Conservation (phyloP, 1,140 invertebrate species). For the Dreissena polymorpha region DNA sequence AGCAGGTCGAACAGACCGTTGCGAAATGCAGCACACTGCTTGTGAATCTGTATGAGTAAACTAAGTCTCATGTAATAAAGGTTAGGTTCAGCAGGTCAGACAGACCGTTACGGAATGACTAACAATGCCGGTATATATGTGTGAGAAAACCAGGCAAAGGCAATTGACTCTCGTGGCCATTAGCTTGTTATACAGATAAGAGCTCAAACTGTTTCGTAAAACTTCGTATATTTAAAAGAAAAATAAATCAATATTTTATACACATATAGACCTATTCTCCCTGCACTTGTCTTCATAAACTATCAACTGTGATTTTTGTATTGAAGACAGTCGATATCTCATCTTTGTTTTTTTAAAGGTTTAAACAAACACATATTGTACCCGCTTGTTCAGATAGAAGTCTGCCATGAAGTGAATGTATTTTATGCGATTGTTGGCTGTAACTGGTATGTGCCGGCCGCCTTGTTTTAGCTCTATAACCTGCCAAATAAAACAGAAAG, state of each 20-base stretch:
- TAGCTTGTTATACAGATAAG: too few species aligned
- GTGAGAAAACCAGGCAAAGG: too few species aligned
- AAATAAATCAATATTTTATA: not conserved
- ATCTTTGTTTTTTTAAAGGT: not conserved
- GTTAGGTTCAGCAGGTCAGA: too few species aligned
- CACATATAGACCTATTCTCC: not conserved
- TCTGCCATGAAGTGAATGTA: slow-evolving; percentile 98
- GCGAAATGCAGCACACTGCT: slow-evolving; percentile 89
- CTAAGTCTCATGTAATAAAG: too few species aligned
- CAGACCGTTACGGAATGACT: too few species aligned
- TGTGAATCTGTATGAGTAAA: slow-evolving; percentile 83
- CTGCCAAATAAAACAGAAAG: slow-evolving; percentile 76
- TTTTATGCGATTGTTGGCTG: slow-evolving; percentile 94
- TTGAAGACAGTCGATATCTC: not conserved
- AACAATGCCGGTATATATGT: too few species aligned
- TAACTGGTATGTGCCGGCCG: slow-evolving; percentile 94
- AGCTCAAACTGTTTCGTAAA: too few species aligned
- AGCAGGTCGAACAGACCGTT: slow-evolving; percentile 92
- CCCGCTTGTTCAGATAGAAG: slow-evolving; percentile 96
- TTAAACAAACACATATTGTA: slow-evolving; percentile 54
- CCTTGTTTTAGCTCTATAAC: slow-evolving; percentile 94
- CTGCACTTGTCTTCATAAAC: not conserved
- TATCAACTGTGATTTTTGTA: not conserved
- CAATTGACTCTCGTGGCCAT: too few species aligned
- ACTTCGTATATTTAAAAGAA: too few species aligned